phyloP scores from a whole-genome alignment of 1,140 invertebrate species.

The Heliconius nattereri region DNA sequence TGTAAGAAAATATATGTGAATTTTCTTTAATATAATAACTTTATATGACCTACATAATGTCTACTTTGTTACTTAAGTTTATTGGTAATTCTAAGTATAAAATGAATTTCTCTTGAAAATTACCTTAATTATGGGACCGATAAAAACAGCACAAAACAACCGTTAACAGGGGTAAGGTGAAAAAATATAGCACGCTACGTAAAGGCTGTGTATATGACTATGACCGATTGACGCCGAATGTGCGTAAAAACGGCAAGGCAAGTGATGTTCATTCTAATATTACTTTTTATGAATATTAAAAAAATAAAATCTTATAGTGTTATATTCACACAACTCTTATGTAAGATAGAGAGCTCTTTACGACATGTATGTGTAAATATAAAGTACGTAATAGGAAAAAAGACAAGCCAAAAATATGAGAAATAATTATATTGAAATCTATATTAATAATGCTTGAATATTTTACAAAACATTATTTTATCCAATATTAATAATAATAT shows the following conservation, averaged over 20 bases:
- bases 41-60: constrained; percentile 9
- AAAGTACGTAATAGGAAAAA: too few relatives aligned
- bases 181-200: constrained; percentile 58
- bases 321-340: too few relatives aligned
- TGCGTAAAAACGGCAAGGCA: constrained; percentile 32
- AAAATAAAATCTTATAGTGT: too few relatives aligned
- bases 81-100: constrained; percentile 10
- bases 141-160: constrained; percentile 46
- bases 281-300: too few relatives aligned
- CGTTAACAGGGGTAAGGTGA: constrained; percentile 42
- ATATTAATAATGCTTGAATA: too few relatives aligned
- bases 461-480: too few relatives aligned
- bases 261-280: background rate
- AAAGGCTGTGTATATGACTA: constrained; percentile 46
- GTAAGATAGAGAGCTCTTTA: too few relatives aligned
- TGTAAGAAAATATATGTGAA: too few relatives aligned
- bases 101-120: constrained; percentile 26
- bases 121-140: constrained; percentile 41
- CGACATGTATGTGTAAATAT: too few relatives aligned
- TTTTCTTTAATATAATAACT: constrained; percentile 9
- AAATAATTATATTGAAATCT: too few relatives aligned
- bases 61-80: constrained; percentile 2
- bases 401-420: too few relatives aligned
- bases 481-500: too few relatives aligned
- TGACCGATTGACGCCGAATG: constrained; percentile 48